phyloP scores from a whole-genome alignment of 2,888 invertebrate species.

The Sesia apiformis region DNA sequence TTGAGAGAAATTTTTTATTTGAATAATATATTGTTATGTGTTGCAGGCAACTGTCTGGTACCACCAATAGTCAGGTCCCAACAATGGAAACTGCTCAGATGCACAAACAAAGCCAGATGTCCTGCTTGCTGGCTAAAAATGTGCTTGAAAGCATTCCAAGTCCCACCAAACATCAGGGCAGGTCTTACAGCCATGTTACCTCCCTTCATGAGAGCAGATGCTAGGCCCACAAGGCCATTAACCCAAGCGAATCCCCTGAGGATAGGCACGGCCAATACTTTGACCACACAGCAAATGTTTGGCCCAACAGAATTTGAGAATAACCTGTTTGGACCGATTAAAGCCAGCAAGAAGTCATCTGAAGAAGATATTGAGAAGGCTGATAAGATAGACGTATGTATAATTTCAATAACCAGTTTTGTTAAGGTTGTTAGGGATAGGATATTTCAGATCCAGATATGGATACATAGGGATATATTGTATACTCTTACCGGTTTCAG shows the following conservation, averaged over 20 bases:
- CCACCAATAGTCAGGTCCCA: constrained; percentile 81
- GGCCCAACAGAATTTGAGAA: constrained; percentile 42
- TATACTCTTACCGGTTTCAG: too few relatives aligned
- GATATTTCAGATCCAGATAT: too few relatives aligned
- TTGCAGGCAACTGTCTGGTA: constrained; percentile 80
- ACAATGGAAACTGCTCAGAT: constrained; percentile 79
- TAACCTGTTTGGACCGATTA: constrained; percentile 47
- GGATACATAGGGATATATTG: too few relatives aligned
- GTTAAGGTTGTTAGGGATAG: too few relatives aligned
- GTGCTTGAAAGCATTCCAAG: constrained; percentile 86
- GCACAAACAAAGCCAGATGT: constrained; percentile 84
- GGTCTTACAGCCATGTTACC: constrained; percentile 82
- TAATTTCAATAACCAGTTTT: background rate
- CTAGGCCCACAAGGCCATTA: constrained; percentile 32
- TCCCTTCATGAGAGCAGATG: constrained; percentile 70
- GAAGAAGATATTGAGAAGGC: constrained; percentile 44
- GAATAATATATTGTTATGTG: background rate
- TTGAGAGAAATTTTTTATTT: background rate
- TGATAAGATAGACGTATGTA: constrained; percentile 32
- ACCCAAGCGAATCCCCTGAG: constrained; percentile 48
- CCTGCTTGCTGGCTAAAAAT: constrained; percentile 91
- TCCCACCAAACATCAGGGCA: constrained; percentile 80
- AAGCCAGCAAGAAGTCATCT: constrained; percentile 36
- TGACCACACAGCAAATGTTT: constrained; percentile 37
- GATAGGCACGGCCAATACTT: constrained; percentile 27